Conservation (phyloP, 2,888 invertebrate species). For the Thysanoteuthis rhombus region DNA sequence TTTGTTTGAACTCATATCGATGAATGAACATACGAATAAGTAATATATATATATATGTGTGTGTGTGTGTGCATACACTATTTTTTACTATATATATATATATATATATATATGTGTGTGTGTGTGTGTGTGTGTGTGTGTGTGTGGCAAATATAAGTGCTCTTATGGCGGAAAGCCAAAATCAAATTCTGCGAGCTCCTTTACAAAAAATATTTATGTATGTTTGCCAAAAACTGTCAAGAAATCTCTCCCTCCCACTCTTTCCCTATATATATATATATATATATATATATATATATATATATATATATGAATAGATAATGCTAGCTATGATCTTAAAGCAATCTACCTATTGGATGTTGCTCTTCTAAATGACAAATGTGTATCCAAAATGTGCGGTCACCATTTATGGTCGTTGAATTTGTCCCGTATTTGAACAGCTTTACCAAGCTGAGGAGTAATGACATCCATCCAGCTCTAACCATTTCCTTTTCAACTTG, state of each 20-base stretch:
- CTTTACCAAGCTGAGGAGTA: neutral
- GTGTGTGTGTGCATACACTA: too few species aligned
- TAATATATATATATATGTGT: slow-evolving; percentile 1
- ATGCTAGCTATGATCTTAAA: neutral
- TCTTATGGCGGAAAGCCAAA: neutral
- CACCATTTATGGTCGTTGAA: neutral
- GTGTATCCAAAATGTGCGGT: neutral
- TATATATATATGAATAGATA: neutral
- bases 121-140: neutral
- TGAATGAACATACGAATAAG: neutral
- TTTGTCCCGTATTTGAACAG: neutral
- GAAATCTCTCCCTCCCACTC: neutral
- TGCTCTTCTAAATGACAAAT: neutral
- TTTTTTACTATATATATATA: neutral
- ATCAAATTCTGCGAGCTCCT: neutral
- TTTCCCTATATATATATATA: neutral
- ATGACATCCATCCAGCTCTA: neutral
- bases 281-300: neutral
- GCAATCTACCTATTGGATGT: neutral
- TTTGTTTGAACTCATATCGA: neutral
- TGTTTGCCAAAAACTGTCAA: neutral
- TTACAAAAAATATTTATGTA: neutral
- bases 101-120: neutral
- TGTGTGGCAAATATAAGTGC: neutral
- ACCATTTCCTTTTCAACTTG: neutral